Evolutionary conservation across 37 sponge, comb jelly and placozoan genomes (phyloP), one percentile per base, ranked within the genome.

Genomic region (Diacarnus erythraeanus): DNA sequence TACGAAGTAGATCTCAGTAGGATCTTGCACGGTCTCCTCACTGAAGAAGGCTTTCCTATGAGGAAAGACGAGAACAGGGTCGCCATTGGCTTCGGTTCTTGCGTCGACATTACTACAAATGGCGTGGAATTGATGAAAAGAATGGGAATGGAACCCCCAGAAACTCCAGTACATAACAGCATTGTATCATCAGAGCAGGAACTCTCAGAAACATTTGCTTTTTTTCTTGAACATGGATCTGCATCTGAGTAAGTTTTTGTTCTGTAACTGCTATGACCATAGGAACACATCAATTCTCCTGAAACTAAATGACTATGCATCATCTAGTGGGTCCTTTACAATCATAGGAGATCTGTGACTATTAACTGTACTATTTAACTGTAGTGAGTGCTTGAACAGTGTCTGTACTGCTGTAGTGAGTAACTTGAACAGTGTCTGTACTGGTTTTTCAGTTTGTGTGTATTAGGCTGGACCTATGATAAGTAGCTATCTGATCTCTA

Each of bases 201-300:
- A 6, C 25, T 89, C 22, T 71, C 80, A 35, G 81, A 89, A 38
- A 51, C 38, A 3, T 89, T 89, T 51, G 90, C 90, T 1, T 89
- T 68, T 58, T 80, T 76, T 64, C 80, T 89, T 44, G 34, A 80
- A 33, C 29, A 80, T 36, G 85, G 90, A 31, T 85, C 85, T 38
- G 90, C 90, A 60, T 76, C 90, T 37, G 90, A 89, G 90, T 89
- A 34, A 85, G 90, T n/a, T n/a, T n/a, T n/a, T n/a, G n/a, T n/a
- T n/a, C n/a, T n/a, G n/a, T n/a, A n/a, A n/a, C n/a, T n/a, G n/a
- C n/a, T n/a, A n/a, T n/a, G n/a, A n/a, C n/a, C n/a, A n/a, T n/a
- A n/a, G n/a, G n/a, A n/a, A n/a, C n/a, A n/a, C n/a, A n/a, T n/a
- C n/a, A n/a, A n/a, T n/a, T n/a, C n/a, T n/a, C n/a, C n/a, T n/a